Evolutionary conservation across 2,888 invertebrate genomes (phyloP).

Genomic region (Cryptocheilus praepositus): DNA sequence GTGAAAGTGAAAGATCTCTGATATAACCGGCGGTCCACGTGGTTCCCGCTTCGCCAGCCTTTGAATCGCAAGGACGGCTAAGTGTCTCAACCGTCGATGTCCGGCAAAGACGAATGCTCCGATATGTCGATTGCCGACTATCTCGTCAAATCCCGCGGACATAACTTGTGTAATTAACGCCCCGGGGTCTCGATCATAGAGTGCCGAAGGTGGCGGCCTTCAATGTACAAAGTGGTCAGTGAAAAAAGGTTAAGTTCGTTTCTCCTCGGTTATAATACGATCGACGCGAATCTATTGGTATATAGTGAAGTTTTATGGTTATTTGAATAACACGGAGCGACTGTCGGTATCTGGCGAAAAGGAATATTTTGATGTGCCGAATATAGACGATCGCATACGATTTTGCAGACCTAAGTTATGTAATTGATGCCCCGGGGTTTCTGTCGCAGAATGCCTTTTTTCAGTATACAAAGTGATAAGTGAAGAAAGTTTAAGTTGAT

Average conservation of each 20-base stretch:
- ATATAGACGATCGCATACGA: too few relatives aligned
- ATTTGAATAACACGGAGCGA: too few relatives aligned
- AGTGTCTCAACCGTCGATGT: slow-evolving; percentile 31
- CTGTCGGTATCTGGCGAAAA: too few relatives aligned
- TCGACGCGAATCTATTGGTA: too few relatives aligned
- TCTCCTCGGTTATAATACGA: too few relatives aligned
- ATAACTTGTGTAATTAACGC: not conserved
- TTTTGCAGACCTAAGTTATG: too few relatives aligned
- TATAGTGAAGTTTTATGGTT: too few relatives aligned
- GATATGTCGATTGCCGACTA: not conserved
- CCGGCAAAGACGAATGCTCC: not conserved
- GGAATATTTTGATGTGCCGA: too few relatives aligned
- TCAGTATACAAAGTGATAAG: too few relatives aligned
- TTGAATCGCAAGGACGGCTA: slow-evolving; percentile 30
- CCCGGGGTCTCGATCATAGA: not conserved
- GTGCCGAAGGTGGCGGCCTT: not conserved
- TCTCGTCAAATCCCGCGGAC: not conserved
- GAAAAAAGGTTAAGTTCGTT: not conserved
- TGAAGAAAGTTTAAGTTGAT: too few relatives aligned
- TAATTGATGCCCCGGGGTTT: too few relatives aligned
- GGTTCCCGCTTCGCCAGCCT: slow-evolving; percentile 40
- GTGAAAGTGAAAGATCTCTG: slow-evolving; percentile 61
- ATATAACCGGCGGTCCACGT: slow-evolving; percentile 51
- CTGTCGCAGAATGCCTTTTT: too few relatives aligned
- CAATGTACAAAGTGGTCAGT: not conserved